Evolutionary conservation across 1,140 invertebrate species (phyloP), one percentile per base, ranked within the genome.

Genomic region (Eurosta solidaginis): DNA sequence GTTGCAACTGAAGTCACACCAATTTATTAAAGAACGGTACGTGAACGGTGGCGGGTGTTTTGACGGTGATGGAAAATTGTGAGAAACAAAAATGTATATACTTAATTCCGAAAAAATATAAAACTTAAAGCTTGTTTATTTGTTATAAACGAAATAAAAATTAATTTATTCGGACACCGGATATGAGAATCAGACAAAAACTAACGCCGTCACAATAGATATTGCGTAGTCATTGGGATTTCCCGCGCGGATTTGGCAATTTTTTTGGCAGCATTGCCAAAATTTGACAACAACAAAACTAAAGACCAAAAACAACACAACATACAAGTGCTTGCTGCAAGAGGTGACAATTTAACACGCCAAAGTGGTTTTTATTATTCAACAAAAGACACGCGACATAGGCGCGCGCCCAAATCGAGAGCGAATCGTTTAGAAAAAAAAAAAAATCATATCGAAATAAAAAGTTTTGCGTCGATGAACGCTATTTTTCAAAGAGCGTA

Each of bases 181-280:
- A 42, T 40, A 3, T 68, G 6, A 68, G 22, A 68, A 20, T n/a
- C 36, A 36, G 14, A 12, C 22, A 12, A n/a, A n/a, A n/a, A 20
- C 50, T 20, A 25, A 25, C 50, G 50, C 1, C n/a, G 2, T 22
- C 40, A 78, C 47, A 74, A 12, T 20, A 25, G 40, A 1, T 54
- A 50, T 25, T 50, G 45, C 33, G 36, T 42, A 73, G 42, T 75
- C 52, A 76, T 77, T 84, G 85, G 85, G 85, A 85, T 86, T 86
- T 86, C 85, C 85, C 85, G 81, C 80, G 78, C 49, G 63, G 63
- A 76, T 74, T 79, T 3, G 74, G 40, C 36, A 27, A 78, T 59
- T 77, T 75, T 78, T 78, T 86, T 86, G 85, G 85, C 85, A 84
- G 80, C 68, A 76, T 77, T 80, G 85, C 85, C 80, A 83, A 79